Base-by-base conservation (phyloP, 2,888 invertebrate genomes). In the Caenorhabditis sulstoni region DNA sequence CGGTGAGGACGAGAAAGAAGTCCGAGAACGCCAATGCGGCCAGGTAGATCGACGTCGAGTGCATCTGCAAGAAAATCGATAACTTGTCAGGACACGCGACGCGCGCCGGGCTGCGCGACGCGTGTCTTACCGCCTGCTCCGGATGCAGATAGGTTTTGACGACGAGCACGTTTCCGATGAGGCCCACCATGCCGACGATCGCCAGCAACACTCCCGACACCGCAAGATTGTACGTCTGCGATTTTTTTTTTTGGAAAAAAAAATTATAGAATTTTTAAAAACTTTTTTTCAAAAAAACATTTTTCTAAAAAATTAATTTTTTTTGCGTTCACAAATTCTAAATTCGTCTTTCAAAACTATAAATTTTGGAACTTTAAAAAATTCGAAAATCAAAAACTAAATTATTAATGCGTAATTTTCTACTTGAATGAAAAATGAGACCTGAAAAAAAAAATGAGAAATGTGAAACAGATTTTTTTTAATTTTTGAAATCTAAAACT, bases 1-100 rank as follows among this genome's bases (percentile, higher is more conserved):
- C 89, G 1, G 88, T 88, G 47, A 89, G 80, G 12, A 90, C 87
- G 55, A 89, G 82, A 49, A 82, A 87, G 53, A 90, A 89, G 81
- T 89, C 89, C 12, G 88, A 89, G 12, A 82, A 78, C 1, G 82
- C 89, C 41, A 89, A 55, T 0, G 89, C 87, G 2, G 87, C 88
- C 29, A 89, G 77, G 65, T 90, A 89, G 18, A 89, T 86, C 18
- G 85, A 84, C 0, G 86, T 87, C 5, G 89, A 89, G 80, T 86
- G 85, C n/a, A 86, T 78, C 81, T 83, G 55, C 18, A 77, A 29
- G 29, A 29, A 29, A 3, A 29, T 29, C 11, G 8, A 35, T 22
- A 4, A 11, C 18, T 45, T 20, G 35, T 16, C 3, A n/a, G 7
- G 44, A 59, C 7, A 23, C 29, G 29, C 29, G 29, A 29, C 29